Evolutionary conservation across 2,888 invertebrate genomes (phyloP).

Genomic region (Agapostemon virescens): DNA sequence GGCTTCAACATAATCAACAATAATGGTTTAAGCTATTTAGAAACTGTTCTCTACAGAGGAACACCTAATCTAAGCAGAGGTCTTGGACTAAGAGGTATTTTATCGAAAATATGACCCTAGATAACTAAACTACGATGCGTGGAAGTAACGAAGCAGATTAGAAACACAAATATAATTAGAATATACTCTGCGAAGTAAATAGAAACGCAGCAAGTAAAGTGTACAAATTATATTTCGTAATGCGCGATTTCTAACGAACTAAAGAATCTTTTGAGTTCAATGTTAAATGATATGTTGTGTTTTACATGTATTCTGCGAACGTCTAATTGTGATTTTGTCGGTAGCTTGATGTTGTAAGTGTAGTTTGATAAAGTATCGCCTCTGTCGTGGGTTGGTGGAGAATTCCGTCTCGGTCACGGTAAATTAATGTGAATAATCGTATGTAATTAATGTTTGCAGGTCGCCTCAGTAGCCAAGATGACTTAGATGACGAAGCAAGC

Average conservation of each 20-base stretch:
- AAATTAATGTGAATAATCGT: slow-evolving; percentile 32
- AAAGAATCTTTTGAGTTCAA: background rate
- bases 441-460: slow-evolving; percentile 81
- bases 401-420: background rate
- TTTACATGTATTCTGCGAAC: background rate
- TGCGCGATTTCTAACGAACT: no score
- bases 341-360: background rate
- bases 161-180: background rate
- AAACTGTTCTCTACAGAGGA: slow-evolving; percentile 89
- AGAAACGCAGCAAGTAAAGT: background rate
- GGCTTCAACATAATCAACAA: slow-evolving; percentile 96
- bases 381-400: background rate
- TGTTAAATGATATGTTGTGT: background rate
- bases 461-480: slow-evolving; percentile 93
- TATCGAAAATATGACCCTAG: background rate
- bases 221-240: no score
- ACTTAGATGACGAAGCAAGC: slow-evolving; percentile 89
- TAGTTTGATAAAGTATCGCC: background rate
- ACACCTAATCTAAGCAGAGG: slow-evolving; percentile 85
- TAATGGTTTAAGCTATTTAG: slow-evolving; percentile 90
- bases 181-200: no score
- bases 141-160: background rate
- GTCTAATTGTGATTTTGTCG: background rate
- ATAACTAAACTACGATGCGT: no score
- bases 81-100: slow-evolving; percentile 83